These are phyloP conservation scores for Megatriorchis doriae DNA, from an alignment of 2,113 vertebrate species.

Conservation along the genomic window DNA sequence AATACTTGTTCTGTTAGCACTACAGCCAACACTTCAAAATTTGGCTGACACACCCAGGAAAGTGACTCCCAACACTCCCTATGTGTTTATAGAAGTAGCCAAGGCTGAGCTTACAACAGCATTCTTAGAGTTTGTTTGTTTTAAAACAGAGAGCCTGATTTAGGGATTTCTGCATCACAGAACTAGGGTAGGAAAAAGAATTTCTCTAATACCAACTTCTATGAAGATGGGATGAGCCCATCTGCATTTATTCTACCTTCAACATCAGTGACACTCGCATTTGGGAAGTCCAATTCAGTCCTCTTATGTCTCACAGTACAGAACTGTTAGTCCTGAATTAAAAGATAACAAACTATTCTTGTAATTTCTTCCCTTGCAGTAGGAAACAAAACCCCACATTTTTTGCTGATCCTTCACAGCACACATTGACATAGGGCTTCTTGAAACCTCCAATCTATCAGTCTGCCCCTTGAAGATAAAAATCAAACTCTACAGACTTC, in stretches of 20 bases:
- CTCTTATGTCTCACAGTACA: neutral
- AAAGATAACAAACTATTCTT: neutral
- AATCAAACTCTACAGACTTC: neutral
- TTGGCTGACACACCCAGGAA: neutral
- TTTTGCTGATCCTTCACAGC: neutral
- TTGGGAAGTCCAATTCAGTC: neutral
- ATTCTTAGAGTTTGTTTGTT: neutral
- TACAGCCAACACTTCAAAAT: neutral
- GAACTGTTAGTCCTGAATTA: neutral
- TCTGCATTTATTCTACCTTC: neutral
- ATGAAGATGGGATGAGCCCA: neutral
- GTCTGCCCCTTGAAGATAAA: neutral
- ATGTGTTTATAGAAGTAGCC: neutral
- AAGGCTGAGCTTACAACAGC: neutral
- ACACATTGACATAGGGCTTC: neutral
- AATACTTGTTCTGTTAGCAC: neutral
- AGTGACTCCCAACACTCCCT: neutral
- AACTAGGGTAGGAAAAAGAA: neutral
- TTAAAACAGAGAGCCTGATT: neutral
- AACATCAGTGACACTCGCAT: neutral
- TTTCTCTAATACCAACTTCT: neutral
- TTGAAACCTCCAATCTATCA: neutral
- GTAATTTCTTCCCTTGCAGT: neutral
- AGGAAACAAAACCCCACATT: neutral
- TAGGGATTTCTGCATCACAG: neutral